Percentiles rank a stretch among this genome's conserved stretches.
phyloP scores from a whole-genome alignment of 2,888 invertebrate species.

The Phaonia tiefii region DNA sequence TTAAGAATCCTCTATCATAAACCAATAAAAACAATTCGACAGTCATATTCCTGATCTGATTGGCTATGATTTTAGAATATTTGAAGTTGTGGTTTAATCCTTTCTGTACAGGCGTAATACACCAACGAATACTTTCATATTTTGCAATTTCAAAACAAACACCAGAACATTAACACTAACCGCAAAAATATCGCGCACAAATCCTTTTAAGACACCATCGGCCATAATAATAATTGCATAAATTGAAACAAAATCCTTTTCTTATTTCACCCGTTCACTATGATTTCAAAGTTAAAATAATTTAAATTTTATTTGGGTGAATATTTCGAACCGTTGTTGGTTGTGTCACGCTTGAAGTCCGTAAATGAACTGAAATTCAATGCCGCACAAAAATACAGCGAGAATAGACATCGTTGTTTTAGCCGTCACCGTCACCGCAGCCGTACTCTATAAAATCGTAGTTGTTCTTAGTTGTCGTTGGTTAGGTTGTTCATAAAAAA shows the following conservation, averaged over 20 bases:
- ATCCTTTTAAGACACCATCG: conserved; percentile 76
- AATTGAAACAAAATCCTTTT: background rate
- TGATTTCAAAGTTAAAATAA: no score
- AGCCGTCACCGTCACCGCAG: conserved; percentile 8
- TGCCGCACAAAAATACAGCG: conserved; percentile 43
- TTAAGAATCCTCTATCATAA: no score
- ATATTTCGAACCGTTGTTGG: conserved; percentile 56
- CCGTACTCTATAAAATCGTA: no score
- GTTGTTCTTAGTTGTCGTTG: background rate
- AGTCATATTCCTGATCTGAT: no score
- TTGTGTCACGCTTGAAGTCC: conserved; percentile 70
- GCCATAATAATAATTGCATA: conserved; percentile 71
- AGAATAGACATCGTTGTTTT: background rate
- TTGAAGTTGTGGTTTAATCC: no score
- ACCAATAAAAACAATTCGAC: no score
- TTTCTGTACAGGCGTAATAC: no score
- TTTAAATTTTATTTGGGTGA: conserved; percentile 13
- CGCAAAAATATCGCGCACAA: conserved; percentile 79
- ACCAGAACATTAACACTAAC: conserved; percentile 71
- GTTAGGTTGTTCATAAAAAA: conserved; percentile 31
- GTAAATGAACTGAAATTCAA: conserved; percentile 73
- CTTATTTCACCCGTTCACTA: no score
- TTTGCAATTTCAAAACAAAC: conserved; percentile 6
- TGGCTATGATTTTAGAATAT: no score
- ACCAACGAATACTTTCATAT: no score